Conservation (phyloP, 1,140 invertebrate genomes). For the Planococcus citri region DNA sequence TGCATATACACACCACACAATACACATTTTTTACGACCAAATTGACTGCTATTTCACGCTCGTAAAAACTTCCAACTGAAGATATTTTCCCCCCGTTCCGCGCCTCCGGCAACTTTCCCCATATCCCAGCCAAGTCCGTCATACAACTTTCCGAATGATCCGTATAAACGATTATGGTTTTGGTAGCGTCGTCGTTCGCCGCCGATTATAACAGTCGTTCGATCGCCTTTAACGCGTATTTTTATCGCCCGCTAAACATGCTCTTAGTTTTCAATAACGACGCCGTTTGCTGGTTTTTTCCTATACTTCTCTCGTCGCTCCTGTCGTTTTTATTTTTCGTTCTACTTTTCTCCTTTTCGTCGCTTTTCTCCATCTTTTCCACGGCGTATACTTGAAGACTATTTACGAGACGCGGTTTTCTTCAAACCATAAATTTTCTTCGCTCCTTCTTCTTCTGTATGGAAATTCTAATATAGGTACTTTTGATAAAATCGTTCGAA, state of each 20-base stretch:
- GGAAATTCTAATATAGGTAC: no score
- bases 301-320: not conserved
- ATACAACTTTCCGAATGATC: constrained; percentile 3
- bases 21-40: not conserved
- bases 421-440: no score
- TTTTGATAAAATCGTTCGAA: no score
- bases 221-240: constrained; percentile 14
- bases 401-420: no score
- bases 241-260: constrained; percentile 14
- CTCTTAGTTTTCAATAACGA: constrained; percentile 17
- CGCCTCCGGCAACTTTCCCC: not conserved
- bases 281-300: not conserved
- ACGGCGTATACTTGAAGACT: no score
- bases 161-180: constrained; percentile 17
- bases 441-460: no score
- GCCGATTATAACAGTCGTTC: constrained; percentile 9
- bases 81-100: not conserved
- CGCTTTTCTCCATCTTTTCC: no score
- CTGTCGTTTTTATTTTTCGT: not conserved
- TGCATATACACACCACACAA: not conserved
- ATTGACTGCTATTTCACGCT: constrained; percentile 16
- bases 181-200: constrained; percentile 5
- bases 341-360: not conserved
- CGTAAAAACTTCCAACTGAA: constrained; percentile 7
- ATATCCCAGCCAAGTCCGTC: not conserved